These are phyloP conservation scores for Odontamblyopus lacepedii DNA, from an alignment of 2,797 vertebrate genomes.

Conservation along the genomic window DNA sequence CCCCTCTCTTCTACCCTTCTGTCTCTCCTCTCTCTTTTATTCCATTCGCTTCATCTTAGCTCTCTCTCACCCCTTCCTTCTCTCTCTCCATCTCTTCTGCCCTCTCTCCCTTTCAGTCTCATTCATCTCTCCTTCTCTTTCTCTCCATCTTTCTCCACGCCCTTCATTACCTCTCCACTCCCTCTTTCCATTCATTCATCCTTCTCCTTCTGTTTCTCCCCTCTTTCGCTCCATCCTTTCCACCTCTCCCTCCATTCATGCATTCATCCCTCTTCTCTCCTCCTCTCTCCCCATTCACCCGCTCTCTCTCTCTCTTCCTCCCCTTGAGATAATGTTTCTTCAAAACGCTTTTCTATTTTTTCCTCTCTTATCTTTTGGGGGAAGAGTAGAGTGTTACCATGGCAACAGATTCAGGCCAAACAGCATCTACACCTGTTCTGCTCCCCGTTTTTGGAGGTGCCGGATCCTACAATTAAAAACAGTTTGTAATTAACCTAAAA, in stretches of 20 bases:
- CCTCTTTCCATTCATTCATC: no score
- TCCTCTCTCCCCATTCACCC: not conserved
- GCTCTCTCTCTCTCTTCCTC: not conserved
- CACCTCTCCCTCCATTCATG: no score
- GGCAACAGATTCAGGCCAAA: constrained; percentile 66
- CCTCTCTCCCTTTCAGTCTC: not conserved
- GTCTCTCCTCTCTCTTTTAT: not conserved
- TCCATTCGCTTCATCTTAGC: not conserved
- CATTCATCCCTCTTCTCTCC: not conserved
- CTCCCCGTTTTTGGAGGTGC: no score
- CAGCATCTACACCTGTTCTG: constrained; percentile 40
- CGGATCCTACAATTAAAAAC: no score
- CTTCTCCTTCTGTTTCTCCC: no score
- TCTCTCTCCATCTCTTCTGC: not conserved
- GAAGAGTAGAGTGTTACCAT: constrained; percentile 76
- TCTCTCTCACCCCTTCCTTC: no score
- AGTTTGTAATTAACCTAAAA: no score
- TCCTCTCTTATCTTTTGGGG: not conserved
- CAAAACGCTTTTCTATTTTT: not conserved
- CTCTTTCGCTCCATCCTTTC: no score
- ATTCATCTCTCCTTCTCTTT: not conserved
- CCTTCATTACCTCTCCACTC: no score
- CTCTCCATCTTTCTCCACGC: no score
- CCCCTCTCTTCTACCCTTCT: no score
- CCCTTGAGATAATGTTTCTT: constrained; percentile 14